Evolutionary conservation across 2,888 invertebrate genomes (phyloP), one percentile per base, ranked within the genome.

Genomic region (Ichneumoninae sp.): DNA sequence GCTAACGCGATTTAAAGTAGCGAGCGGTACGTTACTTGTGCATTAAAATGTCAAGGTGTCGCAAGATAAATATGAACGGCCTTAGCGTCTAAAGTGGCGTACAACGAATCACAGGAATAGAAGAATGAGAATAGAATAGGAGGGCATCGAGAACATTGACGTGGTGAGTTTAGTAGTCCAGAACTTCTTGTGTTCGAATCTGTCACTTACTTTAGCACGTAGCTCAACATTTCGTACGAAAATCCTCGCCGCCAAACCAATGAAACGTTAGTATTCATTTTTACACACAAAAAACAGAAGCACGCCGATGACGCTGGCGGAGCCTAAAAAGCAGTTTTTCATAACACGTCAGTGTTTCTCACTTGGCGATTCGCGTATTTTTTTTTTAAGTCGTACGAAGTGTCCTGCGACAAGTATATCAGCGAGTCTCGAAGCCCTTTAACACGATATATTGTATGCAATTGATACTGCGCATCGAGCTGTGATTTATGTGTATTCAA

Each of bases 401-500:
- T 54, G 30, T 16, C 2, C 5, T 33, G 16, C 33, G 30, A 16
- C 63, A n/a, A 22, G 1, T 44, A 10, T 57, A n/a, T 22, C 54
- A 19, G 16, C 30, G n/a, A 52, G 30, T 52, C 16, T 16, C 16
- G 30, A 52, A 52, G 54, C 36, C 60, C 10, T 74, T 74, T 30
- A n/a, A 3, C 0, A 47, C 50, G 30, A 30, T 52, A 26, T 26
- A 50, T 69, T 50, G 50, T 60, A 22, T 74, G 57, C 36, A 26
- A 57, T 22, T 57, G n/a, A 60, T 54, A 54, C 30, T 74, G 73
- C 19, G 36, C 47, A 47, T 19, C 30, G 65, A 63, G 13, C 60
- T 33, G 50, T 65, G 50, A 65, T 22, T 75, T 63, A 63, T 60
- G 50, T 63, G 22, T 74, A 63, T 60, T 63, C n/a, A 13, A n/a